These are phyloP conservation scores for Protula sp. DNA, from an alignment of 2,888 invertebrate species.

Conservation along the genomic window DNA sequence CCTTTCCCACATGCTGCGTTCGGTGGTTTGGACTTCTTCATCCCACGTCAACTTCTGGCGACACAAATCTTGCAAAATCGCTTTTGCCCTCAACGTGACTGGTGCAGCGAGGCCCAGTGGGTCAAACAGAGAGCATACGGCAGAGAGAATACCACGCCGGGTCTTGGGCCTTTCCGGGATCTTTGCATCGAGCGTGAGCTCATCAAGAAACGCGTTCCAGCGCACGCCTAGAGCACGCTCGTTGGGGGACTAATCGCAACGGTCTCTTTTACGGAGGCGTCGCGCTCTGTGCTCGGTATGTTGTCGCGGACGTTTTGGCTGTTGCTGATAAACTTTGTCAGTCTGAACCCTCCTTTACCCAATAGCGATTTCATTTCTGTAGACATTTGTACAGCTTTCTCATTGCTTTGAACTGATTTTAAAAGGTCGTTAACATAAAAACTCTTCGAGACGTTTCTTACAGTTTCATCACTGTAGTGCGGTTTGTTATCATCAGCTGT, in stretches of 20 bases:
- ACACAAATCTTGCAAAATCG: background rate
- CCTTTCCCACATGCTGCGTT: background rate
- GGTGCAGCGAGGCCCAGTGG: conserved; percentile 1
- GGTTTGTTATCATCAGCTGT: background rate
- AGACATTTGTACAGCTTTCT: background rate
- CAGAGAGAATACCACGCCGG: background rate
- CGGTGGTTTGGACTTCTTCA: too few relatives aligned
- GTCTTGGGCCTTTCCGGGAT: too few relatives aligned
- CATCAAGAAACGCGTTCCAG: background rate
- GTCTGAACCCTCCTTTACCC: background rate
- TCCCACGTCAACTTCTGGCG: background rate
- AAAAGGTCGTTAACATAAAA: background rate
- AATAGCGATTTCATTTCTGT: background rate
- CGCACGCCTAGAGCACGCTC: background rate
- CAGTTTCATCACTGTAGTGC: background rate
- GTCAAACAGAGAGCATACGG: conserved; percentile 1
- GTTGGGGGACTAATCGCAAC: background rate
- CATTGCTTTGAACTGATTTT: background rate
- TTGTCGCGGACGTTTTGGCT: background rate
- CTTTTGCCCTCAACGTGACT: conserved; percentile 1
- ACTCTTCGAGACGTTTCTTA: background rate
- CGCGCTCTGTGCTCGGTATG: background rate
- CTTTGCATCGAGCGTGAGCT: background rate
- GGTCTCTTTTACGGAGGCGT: background rate
- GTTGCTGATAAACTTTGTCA: background rate